Evolutionary conservation across 2,888 invertebrate genomes (phyloP), one percentile per base, ranked within the genome.

Genomic region (Julus scanicus): DNA sequence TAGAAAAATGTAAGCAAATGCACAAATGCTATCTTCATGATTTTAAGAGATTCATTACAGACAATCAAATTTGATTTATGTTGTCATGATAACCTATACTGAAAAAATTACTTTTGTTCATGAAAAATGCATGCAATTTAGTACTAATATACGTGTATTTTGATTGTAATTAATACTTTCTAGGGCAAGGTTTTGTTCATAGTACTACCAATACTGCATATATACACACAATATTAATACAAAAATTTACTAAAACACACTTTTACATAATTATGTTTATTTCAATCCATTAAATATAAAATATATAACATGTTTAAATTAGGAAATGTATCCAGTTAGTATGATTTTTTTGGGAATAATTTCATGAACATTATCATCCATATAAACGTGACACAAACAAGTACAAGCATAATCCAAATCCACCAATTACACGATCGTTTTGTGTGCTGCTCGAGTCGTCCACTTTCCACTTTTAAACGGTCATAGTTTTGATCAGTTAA

Each of bases 321-420:
- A 57, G 17, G 17, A 17, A 57, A 57, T 17, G 17, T 57, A 57
- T 17, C 5, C 57, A 57, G 17, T 57, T 17, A 57, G 17, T 57
- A 20, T 29, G 84, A 48, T 87, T 53, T 94, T 92, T 97, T 97
- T 92, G 95, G 97, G 93, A 96, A 96, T 84, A 97, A 94, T 93
- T 96, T 96, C 96, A 98, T 98, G 91, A 98, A 97, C 80, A 98
- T 93, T 88, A 98, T 96, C 97, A 98, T 98, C 93, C 95, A 96
- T 89, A 98, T 95, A 93, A 98, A 98, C 90, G 97, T 95, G 88
- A 95, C 93, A 92, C 97, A 94, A 86, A 98, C 98, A 86, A 97
- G 93, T 8, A 95, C 94, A 88, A 98, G 93, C 96, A 98, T 96
- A 63, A 98, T 93, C 97, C 98, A 98, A 90, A 98, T 95, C 97